Base-by-base conservation (phyloP, 2,888 invertebrate species). In the Hetaerina titia region DNA sequence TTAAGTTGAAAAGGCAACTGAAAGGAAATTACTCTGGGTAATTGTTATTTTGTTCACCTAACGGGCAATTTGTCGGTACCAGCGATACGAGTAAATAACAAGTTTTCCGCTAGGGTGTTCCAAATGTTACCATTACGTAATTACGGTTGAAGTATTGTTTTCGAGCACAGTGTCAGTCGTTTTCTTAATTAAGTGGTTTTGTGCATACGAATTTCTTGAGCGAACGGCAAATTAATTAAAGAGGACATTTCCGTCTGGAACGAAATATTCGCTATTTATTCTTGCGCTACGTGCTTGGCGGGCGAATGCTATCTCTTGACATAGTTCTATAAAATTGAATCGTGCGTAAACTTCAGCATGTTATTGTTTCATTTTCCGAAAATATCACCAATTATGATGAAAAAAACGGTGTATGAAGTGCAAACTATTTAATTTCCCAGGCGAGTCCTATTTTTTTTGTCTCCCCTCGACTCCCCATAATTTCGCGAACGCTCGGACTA, bases 391-490 rank as follows among this genome's bases (percentile, higher is more conserved):
- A 25, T 81, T 81, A 31, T 22, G 81, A 31, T 81, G 11, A 81
- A 81, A 81, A 81, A 25, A 15, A 31, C 31, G 11, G 81, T 8
- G 9, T 1, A 45, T 45, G 45, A 4, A 45, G 81, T 31, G 81
- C 81, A 13, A 25, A 31, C 11, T 81, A 81, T 81, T 81, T 81
- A 31, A 81, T 81, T 81, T 81, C 81, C 25, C 81, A 31, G 81
- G 81, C 81, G 81, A 31, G 81, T 31, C 81, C 81, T 11, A 81
- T n/a, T n/a, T 81, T 81, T 81, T 81, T 81, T 81, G 81, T 81
- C 4, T 45, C 81, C 81, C 4, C 81, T 81, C 31, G 25, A 31
- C 81, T 81, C 25, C 81, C 25, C 31, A 13, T 81, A 81, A 81
- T 81, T 31, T 81, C 31, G 31, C 81, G 81, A 13, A 81, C 81